Evolutionary conservation across 1,140 invertebrate genomes (phyloP), one percentile per base, ranked within the genome.

Genomic region (Anoplolepis gracilipes): DNA sequence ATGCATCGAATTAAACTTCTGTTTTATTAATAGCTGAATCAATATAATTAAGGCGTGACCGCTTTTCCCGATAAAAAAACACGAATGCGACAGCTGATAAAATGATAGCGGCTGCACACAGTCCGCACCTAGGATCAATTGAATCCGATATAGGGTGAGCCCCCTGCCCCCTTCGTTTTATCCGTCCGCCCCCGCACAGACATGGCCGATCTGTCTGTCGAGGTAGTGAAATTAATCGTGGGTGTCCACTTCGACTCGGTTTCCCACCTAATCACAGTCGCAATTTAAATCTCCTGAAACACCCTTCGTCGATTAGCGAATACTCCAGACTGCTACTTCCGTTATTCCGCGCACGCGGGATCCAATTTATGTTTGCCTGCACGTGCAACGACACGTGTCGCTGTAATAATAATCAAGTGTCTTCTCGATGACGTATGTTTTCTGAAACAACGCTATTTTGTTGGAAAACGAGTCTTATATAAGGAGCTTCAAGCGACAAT

Each of bases 191-290:
- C 19, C 36, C 6, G 11, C 28, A 36, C 11, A 59, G 65, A 72
- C 39, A 73, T 13, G n/a, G 16, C 13, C 36, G 36, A 22, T 67
- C 65, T 87, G 91, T 84, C 81, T 90, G 70, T 75, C 70, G 49
- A 55, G 57, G 19, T 57, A 57, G 30, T 64, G 39, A 85, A 85
- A 91, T 92, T 91, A 92, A 92, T 91, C 92, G 93, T 92, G 92
- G 91, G 91, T 93, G 88, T 87, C 65, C 87, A 84, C 86, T 85
- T 88, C 62, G 78, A 75, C 88, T 86, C 67, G 67, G 86, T 88
- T 93, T 93, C 92, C 92, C 93, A 92, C 76, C 87, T 91, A 89
- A 91, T 92, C 81, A 82, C 81, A 49, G 69, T 85, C 61, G 69
- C 79, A 42, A 75, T 65, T 91, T 90, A 84, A 87, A 78, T 89